Conservation (phyloP, 2,888 invertebrate genomes). For the Drosophila paracracens region DNA sequence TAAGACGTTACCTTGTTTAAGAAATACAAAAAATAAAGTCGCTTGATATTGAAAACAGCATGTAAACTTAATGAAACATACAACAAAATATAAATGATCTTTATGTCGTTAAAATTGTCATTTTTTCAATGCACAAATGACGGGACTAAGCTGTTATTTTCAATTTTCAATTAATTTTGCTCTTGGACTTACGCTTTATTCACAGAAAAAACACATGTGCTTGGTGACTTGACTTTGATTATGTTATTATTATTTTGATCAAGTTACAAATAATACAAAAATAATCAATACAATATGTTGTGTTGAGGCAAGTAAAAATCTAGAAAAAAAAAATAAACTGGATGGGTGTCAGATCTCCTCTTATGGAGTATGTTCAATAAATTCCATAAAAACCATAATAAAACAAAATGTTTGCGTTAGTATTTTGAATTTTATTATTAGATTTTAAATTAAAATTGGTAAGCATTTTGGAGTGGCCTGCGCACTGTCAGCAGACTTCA, state of each 20-base stretch:
- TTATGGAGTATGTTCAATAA: background rate
- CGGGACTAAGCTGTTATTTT: background rate
- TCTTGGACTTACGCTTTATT: background rate
- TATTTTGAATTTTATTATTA: background rate
- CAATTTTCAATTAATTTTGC: background rate
- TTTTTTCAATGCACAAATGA: background rate
- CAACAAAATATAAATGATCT: constrained; percentile 9
- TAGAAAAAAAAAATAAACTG: background rate
- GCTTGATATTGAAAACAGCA: constrained; percentile 44
- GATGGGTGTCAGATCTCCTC: background rate
- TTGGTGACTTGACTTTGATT: background rate
- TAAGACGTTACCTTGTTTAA: constrained; percentile 71
- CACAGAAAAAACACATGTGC: no score
- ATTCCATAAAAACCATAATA: background rate
- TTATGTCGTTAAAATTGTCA: background rate
- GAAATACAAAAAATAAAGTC: constrained; percentile 52
- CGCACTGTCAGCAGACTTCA: background rate
- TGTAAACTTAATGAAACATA: constrained; percentile 7
- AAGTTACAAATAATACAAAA: background rate
- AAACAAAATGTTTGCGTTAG: background rate
- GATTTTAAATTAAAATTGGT: background rate
- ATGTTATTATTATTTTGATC: background rate
- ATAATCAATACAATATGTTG: background rate
- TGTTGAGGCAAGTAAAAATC: background rate
- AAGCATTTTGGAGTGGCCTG: background rate